phyloP scores from a whole-genome alignment of 2,113 vertebrate species.

The Noctilio leporinus region DNA sequence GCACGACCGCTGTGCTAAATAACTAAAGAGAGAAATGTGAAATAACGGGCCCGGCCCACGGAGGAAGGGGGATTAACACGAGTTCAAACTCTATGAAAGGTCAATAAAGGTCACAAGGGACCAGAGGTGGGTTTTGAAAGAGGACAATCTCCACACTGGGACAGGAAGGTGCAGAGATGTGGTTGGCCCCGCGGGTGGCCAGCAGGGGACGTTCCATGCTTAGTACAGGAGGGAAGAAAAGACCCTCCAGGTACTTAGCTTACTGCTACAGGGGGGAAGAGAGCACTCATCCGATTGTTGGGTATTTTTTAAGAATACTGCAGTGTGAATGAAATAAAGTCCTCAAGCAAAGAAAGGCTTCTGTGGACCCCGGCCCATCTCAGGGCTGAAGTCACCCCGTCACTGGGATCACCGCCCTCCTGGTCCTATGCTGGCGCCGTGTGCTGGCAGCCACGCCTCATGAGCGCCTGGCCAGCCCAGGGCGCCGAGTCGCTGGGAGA shows the following conservation, averaged over 20 bases:
- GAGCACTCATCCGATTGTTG: too few species aligned
- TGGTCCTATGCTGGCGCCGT: rapidly evolving
- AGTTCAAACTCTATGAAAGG: neutral
- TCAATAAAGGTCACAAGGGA: neutral
- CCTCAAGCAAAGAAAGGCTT: neutral
- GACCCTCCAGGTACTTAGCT: neutral
- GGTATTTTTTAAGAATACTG: neutral
- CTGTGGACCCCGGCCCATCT: neutral
- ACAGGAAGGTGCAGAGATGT: too few species aligned
- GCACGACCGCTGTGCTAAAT: neutral
- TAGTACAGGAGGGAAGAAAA: too few species aligned
- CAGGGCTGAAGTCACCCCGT: rapidly evolving
- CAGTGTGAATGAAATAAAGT: neutral
- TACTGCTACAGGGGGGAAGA: neutral
- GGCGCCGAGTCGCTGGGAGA: neutral
- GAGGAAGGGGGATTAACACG: neutral
- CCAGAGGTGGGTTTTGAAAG: neutral
- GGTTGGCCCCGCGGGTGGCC: too few species aligned
- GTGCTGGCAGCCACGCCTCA: neutral
- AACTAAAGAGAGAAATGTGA: neutral
- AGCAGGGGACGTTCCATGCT: neutral
- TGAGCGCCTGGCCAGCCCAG: rapidly evolving
- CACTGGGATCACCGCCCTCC: neutral
- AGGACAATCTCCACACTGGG: neutral
- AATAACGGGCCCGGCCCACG: neutral